Evolutionary conservation across 2,888 invertebrate genomes (phyloP), one percentile per base, ranked within the genome.

Genomic region (Apamea monoglypha): DNA sequence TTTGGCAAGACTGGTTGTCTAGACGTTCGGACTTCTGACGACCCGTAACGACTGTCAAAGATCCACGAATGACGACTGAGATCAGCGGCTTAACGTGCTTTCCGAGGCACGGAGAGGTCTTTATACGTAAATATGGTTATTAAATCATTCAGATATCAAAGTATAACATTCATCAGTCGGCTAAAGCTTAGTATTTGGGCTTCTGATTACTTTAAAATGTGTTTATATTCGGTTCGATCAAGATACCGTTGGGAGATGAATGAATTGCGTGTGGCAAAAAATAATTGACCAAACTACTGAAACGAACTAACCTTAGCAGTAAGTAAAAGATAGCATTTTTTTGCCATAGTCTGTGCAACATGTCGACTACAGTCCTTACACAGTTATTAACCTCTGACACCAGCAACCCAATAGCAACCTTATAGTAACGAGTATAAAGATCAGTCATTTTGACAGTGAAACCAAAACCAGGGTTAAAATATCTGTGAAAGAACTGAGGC

Each of bases 121-220:
- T 14, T 4, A 12, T 56, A 25, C 10, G 56, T 10, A 25, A 56
- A 56, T 56, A 56, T 25, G 56, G 56, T 12, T 18, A 69, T 53
- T 32, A 32, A 70, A 18, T 70, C 16, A 12, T 36, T 74, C 12
- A 68, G n/a, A 69, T 47, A 73, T 70, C 6, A 29, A 74, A 50
- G 6, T 36, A 72, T 12, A 53, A 16, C 0, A 36, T 69, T 50
- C 4, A 32, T 10, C 18, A 70, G 25, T 25, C 53, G 2, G 50
- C 7, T 68, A 47, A 68, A 29, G 14, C 29, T 7, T 2, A 16
- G 1, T 16, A 3, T n/a, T 71, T 36, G 6, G 56, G n/a, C 12
- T 53, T 70, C 12, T 36, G 36, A n/a, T 53, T 18, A n/a, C 0
- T 21, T 36, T n/a, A n/a, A 36, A 53, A 53, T 70, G 32, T 25